Evolutionary conservation across 2,888 invertebrate species (phyloP).

Genomic region (Cantharis rufa): DNA sequence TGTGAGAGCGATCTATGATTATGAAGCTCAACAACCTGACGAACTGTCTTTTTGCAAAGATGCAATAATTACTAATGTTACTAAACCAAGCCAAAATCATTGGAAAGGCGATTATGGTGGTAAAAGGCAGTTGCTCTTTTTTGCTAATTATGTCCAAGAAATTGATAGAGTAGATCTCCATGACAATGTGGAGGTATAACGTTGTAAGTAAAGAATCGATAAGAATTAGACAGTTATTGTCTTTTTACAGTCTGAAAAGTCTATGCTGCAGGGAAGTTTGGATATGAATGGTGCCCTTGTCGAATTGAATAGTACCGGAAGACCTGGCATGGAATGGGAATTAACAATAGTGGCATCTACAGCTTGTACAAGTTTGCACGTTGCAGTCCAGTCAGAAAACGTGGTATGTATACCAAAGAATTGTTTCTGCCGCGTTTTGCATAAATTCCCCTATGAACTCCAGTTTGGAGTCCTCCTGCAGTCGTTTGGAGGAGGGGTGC

Average conservation of each 20-base stretch:
- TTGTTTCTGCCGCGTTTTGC: constrained; percentile 13
- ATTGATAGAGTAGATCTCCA: constrained; percentile 64
- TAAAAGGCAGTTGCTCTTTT: constrained; percentile 89
- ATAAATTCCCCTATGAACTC: too few species aligned
- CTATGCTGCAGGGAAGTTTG: constrained; percentile 81
- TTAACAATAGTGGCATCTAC: constrained; percentile 77
- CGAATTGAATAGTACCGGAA: constrained; percentile 60
- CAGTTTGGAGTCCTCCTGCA: constrained; percentile 12
- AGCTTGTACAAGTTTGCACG: constrained; percentile 77
- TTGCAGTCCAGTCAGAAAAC: constrained; percentile 77
- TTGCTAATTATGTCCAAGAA: constrained; percentile 90
- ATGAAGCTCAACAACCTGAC: constrained; percentile 83
- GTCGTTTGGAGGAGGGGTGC: background rate
- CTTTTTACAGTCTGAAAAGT: constrained; percentile 62
- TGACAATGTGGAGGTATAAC: constrained; percentile 52
- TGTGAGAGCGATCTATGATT: constrained; percentile 88
- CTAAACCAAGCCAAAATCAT: constrained; percentile 72
- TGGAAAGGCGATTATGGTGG: constrained; percentile 96
- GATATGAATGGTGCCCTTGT: constrained; percentile 87
- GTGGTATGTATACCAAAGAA: too few species aligned
- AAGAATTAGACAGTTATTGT: too few species aligned
- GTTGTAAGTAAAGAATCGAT: too few species aligned
- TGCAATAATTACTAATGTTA: constrained; percentile 92
- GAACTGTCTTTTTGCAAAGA: constrained; percentile 94
- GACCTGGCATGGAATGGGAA: constrained; percentile 71